Evolutionary conservation across 2,113 vertebrate species (phyloP).

Genomic region (Labeo catla): DNA sequence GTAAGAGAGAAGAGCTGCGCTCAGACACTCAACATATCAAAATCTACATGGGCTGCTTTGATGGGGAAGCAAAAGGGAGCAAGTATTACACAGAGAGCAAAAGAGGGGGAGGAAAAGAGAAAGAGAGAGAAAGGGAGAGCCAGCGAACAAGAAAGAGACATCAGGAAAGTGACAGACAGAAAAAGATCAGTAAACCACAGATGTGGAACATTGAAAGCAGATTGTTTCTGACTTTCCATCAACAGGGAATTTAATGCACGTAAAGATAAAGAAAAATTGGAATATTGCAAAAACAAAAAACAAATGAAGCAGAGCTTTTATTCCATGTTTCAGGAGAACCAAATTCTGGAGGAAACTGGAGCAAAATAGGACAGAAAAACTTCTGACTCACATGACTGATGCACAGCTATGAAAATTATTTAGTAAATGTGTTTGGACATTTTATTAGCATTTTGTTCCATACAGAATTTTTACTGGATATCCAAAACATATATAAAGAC

Average conservation of each 20-base stretch:
- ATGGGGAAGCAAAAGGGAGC: background rate
- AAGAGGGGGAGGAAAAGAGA: background rate
- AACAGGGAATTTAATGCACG: background rate
- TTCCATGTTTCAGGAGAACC: background rate
- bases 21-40: conserved; percentile 7
- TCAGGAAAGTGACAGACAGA: background rate
- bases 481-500: no score
- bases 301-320: no score
- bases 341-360: background rate
- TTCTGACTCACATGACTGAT: background rate
- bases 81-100: background rate
- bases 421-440: background rate
- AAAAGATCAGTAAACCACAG: background rate
- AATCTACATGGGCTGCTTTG: conserved; percentile 8
- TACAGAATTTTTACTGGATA: no score
- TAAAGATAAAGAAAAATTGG: background rate
- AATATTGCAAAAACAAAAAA: background rate
- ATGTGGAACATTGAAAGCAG: background rate
- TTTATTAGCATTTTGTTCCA: no score
- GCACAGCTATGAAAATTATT: background rate
- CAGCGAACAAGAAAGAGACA: background rate
- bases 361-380: background rate
- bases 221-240: background rate
- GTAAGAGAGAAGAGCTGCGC: background rate
- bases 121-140: background rate